These are phyloP conservation scores for Enteromius afrohamiltoni DNA, from an alignment of 2,797 vertebrate species.

Conservation along the genomic window DNA sequence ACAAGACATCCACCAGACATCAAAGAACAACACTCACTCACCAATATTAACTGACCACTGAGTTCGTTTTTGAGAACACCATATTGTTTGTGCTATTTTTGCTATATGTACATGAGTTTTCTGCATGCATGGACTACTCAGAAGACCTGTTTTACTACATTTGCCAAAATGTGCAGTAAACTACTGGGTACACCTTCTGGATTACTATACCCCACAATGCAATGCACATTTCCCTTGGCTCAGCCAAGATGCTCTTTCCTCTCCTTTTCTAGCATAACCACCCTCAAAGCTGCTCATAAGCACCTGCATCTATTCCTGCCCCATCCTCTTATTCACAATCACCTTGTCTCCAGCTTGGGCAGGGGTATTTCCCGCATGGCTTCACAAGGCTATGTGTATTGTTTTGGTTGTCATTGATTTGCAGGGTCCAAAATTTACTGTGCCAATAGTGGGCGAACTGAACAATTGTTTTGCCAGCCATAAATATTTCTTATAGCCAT, in stretches of 20 bases:
- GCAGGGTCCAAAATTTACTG: conserved; percentile 4
- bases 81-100: neutral
- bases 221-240: conserved; percentile 55
- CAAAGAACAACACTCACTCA: neutral
- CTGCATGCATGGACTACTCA: neutral
- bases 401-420: conserved; percentile 12
- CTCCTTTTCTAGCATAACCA: conserved; percentile 23
- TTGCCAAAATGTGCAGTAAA: conserved; percentile 7
- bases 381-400: neutral
- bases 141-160: neutral
- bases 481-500: conserved; percentile 2
- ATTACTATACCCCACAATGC: conserved; percentile 10
- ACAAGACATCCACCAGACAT: neutral
- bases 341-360: neutral
- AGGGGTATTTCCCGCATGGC: neutral
- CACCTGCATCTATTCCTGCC: conserved; percentile 63
- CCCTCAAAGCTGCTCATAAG: conserved; percentile 55
- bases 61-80: neutral
- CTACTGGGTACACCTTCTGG: neutral
- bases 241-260: conserved; percentile 60
- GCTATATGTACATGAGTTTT: neutral
- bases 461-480: neutral
- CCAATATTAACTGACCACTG: neutral
- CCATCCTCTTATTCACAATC: neutral
- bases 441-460: neutral